Evolutionary conservation across 1,140 invertebrate species (phyloP).

Genomic region (Tetraneura akinire): DNA sequence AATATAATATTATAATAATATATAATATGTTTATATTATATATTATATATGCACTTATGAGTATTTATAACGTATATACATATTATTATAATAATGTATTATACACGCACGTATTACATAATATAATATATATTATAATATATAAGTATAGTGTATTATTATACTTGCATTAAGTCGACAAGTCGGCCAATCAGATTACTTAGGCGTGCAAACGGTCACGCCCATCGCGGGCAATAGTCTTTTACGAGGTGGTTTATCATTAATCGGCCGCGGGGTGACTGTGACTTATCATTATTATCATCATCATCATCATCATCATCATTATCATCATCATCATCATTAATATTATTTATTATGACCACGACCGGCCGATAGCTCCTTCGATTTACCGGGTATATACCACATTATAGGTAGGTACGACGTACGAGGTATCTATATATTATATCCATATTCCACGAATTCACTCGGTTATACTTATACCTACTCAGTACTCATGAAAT

Average conservation of each 20-base stretch:
- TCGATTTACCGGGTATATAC: too few species aligned
- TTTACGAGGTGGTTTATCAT: slow-evolving; percentile 29
- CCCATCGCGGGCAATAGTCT: background rate
- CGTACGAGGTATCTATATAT: too few species aligned
- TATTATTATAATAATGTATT: too few species aligned
- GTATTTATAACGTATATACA: too few species aligned
- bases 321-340: slow-evolving; percentile 3
- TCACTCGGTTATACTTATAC: too few species aligned
- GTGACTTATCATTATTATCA: background rate
- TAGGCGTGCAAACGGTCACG: background rate
- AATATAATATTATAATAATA: background rate
- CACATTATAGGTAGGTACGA: too few species aligned
- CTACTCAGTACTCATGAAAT: too few species aligned
- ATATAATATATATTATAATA: too few species aligned
- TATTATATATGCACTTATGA: background rate
- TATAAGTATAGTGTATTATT: background rate
- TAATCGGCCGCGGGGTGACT: slow-evolving; percentile 30
- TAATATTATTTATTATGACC: slow-evolving; percentile 14
- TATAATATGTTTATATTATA: background rate
- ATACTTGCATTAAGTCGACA: slow-evolving; percentile 20
- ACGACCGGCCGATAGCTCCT: background rate
- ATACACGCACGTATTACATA: too few species aligned
- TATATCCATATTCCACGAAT: too few species aligned
- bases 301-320: background rate
- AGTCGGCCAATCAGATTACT: slow-evolving; percentile 8